Evolutionary conservation across 2,113 vertebrate genomes (phyloP).

Genomic region (Epinephelus lanceolatus): DNA sequence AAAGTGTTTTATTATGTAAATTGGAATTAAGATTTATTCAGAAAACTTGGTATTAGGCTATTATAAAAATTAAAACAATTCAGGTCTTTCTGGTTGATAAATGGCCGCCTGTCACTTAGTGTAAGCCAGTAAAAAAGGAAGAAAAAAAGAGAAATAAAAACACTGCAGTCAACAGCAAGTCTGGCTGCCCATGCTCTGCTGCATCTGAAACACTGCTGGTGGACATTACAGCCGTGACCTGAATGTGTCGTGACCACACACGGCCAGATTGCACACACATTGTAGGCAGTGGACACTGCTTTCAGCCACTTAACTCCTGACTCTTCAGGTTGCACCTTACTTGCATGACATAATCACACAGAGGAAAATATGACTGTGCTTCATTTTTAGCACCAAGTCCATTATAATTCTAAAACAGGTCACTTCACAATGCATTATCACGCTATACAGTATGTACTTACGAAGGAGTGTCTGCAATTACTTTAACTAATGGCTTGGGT

Average conservation of each 20-base stretch:
- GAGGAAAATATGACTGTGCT: not conserved
- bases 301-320: slow-evolving; percentile 18
- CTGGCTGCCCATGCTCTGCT: not conserved
- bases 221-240: slow-evolving; percentile 42
- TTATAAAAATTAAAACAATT: slow-evolving; percentile 11
- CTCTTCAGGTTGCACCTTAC: slow-evolving; percentile 5
- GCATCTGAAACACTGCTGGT: slow-evolving; percentile 24
- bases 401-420: not conserved
- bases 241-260: slow-evolving; percentile 40
- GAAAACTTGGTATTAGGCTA: not conserved
- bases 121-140: not conserved
- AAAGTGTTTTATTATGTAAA: slow-evolving; percentile 9
- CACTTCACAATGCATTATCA: too few relatives aligned
- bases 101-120: not conserved
- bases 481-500: not conserved
- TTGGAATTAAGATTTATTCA: not conserved
- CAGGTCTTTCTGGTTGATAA: slow-evolving; percentile 7
- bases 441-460: not conserved
- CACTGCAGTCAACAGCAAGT: not conserved
- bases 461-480: not conserved
- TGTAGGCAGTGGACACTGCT: slow-evolving; percentile 6
- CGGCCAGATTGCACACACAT: slow-evolving; percentile 4
- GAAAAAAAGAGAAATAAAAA: not conserved
- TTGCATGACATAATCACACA: not conserved
- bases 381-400: not conserved